phyloP scores from a whole-genome alignment of 2,888 invertebrate genomes.

The Galeruca laticollis region DNA sequence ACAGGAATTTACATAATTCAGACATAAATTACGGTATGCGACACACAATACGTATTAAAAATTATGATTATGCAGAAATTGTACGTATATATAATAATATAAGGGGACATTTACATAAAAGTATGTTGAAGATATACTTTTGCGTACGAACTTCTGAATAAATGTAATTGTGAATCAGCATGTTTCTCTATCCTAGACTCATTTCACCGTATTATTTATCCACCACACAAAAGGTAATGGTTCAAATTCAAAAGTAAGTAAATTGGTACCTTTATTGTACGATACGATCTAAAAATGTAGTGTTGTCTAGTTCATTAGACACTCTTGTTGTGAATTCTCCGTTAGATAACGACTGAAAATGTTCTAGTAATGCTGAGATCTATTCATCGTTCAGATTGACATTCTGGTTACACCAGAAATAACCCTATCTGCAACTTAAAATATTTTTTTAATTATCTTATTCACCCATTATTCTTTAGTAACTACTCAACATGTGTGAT shows the following conservation, averaged over 20 bases:
- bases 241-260: conserved; percentile 20
- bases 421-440: not conserved
- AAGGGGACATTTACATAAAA: conserved; percentile 46
- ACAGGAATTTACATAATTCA: conserved; percentile 47
- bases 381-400: conserved; percentile 6
- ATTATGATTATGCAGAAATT: conserved; percentile 52
- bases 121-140: conserved; percentile 34
- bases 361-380: not conserved
- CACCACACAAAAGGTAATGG: conserved; percentile 22
- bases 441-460: too few relatives aligned
- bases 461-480: too few relatives aligned
- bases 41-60: conserved; percentile 46
- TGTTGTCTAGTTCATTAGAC: conserved; percentile 28
- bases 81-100: conserved; percentile 48
- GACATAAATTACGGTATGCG: conserved; percentile 47
- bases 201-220: not conserved
- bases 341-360: conserved; percentile 18
- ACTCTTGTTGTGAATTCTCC: conserved; percentile 23
- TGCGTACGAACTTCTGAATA: conserved; percentile 33
- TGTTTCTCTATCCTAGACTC: conserved; percentile 32
- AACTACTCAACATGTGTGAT: too few relatives aligned
- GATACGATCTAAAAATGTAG: conserved; percentile 9
- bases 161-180: conserved; percentile 40
- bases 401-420: not conserved
- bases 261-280: conserved; percentile 24